These are phyloP conservation scores for Synaphobranchus kaupii DNA, from an alignment of 2,797 vertebrate genomes.

Conservation along the genomic window DNA sequence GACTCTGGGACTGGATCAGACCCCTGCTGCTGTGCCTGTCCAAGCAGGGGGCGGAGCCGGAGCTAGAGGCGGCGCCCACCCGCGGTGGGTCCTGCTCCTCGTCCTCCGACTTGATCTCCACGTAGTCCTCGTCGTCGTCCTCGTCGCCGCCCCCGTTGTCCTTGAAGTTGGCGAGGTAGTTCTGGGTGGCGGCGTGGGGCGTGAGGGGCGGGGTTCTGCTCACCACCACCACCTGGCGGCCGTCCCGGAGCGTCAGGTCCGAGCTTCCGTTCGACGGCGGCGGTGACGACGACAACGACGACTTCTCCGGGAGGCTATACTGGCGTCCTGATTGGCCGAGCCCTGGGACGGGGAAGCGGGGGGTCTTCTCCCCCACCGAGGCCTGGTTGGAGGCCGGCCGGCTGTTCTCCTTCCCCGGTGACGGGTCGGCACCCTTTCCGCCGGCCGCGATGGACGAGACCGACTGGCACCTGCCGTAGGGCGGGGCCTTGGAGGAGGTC, in stretches of 20 bases:
- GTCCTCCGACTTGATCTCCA: conserved; percentile 96
- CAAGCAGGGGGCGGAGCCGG: conserved; percentile 28
- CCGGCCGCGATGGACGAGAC: conserved; percentile 71
- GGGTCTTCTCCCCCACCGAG: conserved; percentile 56
- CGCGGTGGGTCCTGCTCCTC: conserved; percentile 70
- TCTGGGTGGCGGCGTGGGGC: conserved; percentile 85
- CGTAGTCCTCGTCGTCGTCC: conserved; percentile 91
- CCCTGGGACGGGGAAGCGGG: conserved; percentile 32
- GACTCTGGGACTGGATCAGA: conserved; percentile 62
- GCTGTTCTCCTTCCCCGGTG: conserved; percentile 65
- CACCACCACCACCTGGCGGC: conserved; percentile 88
- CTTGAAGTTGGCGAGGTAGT: conserved; percentile 95
- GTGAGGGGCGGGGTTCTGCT: conserved; percentile 78
- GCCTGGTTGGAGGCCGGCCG: conserved; percentile 54
- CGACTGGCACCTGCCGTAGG: conserved; percentile 76
- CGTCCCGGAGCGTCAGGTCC: conserved; percentile 88
- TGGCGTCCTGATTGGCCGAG: conserved; percentile 64
- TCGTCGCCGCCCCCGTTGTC: conserved; percentile 72
- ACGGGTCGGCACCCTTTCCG: conserved; percentile 65
- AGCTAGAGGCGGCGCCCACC: conserved; percentile 34
- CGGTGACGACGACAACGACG: background rate
- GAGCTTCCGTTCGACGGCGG: conserved; percentile 65
- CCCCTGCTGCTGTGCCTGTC: conserved; percentile 42
- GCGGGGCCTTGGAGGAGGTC: conserved; percentile 66
- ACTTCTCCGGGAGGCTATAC: conserved; percentile 73